phyloP scores from a whole-genome alignment of 1,140 invertebrate genomes.

The Drosophila melanica region DNA sequence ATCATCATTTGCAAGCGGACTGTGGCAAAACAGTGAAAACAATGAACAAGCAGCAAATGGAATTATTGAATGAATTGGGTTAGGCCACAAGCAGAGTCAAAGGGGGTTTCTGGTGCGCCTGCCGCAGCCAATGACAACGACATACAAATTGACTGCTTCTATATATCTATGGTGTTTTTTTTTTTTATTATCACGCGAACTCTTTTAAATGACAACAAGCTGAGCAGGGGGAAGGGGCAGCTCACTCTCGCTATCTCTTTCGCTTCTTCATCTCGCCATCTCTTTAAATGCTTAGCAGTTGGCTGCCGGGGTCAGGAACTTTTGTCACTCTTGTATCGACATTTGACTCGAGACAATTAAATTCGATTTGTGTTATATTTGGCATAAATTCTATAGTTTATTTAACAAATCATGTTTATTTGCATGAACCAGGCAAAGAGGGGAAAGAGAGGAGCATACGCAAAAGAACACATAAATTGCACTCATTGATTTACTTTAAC shows the following conservation, averaged over 20 bases:
- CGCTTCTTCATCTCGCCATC: neutral
- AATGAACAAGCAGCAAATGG: constrained; percentile 65
- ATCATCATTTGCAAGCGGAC: constrained; percentile 66
- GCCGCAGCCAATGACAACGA: constrained; percentile 64
- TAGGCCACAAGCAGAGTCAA: constrained; percentile 24
- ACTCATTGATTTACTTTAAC: constrained; percentile 15
- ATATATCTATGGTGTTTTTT: constrained; percentile 41
- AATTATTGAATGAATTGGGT: constrained; percentile 80
- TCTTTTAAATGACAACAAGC: constrained; percentile 44
- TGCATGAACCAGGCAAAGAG: constrained; percentile 22
- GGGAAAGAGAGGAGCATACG: no score
- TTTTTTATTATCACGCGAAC: constrained; percentile 56
- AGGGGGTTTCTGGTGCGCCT: neutral
- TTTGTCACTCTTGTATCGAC: constrained; percentile 58
- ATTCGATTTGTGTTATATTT: constrained; percentile 74
- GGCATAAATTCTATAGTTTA: constrained; percentile 62
- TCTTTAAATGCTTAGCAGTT: neutral
- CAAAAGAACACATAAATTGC: neutral
- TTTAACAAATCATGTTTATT: constrained; percentile 65
- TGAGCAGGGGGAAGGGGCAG: neutral
- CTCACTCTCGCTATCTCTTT: neutral
- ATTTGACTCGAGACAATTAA: constrained; percentile 76
- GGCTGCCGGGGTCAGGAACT: constrained; percentile 29
- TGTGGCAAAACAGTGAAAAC: constrained; percentile 56
- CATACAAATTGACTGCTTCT: constrained; percentile 68